Evolutionary conservation across 2,888 invertebrate genomes (phyloP).

Genomic region (Drosophila paracracens): DNA sequence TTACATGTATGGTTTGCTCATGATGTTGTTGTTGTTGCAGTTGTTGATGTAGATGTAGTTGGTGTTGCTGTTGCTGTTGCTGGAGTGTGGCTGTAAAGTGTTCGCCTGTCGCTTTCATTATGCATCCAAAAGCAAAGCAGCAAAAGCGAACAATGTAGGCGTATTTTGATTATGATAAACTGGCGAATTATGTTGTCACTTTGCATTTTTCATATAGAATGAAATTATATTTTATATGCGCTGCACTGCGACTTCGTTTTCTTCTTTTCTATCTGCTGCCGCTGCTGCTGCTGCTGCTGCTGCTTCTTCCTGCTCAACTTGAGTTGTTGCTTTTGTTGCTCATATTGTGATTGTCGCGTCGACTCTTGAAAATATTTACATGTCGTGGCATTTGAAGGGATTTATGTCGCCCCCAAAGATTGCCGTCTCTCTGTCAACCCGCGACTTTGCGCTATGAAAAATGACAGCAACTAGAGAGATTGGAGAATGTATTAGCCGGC

Average conservation of each 20-base stretch:
- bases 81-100: slow-evolving; percentile 73
- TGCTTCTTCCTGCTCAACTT: slow-evolving; percentile 18
- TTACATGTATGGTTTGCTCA: slow-evolving; percentile 56
- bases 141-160: slow-evolving; percentile 70
- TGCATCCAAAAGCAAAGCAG: slow-evolving; percentile 61
- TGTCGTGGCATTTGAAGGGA: slow-evolving; percentile 77
- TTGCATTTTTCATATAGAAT: slow-evolving; percentile 82
- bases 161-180: slow-evolving; percentile 83
- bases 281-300: slow-evolving; percentile 9
- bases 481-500: slow-evolving; percentile 53
- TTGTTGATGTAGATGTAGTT: slow-evolving; percentile 30
- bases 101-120: slow-evolving; percentile 77
- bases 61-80: slow-evolving; percentile 45
- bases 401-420: slow-evolving; percentile 69
- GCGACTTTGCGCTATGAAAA: slow-evolving; percentile 69
- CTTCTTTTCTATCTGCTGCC: slow-evolving; percentile 22
- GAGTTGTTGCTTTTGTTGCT: slow-evolving; percentile 34
- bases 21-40: slow-evolving; percentile 26
- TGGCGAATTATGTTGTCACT: slow-evolving; percentile 84
- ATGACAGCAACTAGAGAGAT: slow-evolving; percentile 57
- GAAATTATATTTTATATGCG: slow-evolving; percentile 80
- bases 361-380: slow-evolving; percentile 73
- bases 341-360: slow-evolving; percentile 58
- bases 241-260: slow-evolving; percentile 43
- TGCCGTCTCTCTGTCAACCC: slow-evolving; percentile 54